Conservation (phyloP, 2,888 invertebrate species). For the Ormia ochracea region DNA sequence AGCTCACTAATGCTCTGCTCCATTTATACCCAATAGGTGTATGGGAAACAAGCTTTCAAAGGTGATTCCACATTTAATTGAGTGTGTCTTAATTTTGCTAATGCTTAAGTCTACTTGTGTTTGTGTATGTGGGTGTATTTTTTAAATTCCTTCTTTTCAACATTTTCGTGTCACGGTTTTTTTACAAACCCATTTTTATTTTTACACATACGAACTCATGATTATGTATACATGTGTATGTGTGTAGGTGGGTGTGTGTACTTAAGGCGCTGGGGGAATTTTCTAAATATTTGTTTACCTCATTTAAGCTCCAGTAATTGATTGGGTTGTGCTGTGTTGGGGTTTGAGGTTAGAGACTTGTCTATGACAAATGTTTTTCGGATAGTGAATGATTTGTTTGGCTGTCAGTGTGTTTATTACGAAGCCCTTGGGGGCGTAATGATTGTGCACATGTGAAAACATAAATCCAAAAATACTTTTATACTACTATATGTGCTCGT, state of each 20-base stretch:
- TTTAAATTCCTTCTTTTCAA: neutral
- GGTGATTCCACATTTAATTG: constrained; percentile 58
- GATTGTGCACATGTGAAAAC: constrained; percentile 3
- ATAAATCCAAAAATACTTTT: neutral
- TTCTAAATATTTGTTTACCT: constrained; percentile 42
- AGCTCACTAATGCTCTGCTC: neutral
- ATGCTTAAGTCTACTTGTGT: neutral
- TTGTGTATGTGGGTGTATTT: neutral
- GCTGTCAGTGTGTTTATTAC: neutral
- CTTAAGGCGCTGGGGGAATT: constrained; percentile 50
- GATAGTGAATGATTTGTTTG: neutral
- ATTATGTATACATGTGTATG: no score
- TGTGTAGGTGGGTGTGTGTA: neutral
- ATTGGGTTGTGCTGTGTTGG: neutral
- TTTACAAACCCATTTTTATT: neutral
- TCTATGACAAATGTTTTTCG: constrained; percentile 28
- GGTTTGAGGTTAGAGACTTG: neutral
- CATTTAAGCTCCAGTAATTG: constrained; percentile 11
- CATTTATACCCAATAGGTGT: constrained; percentile 23
- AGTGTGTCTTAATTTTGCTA: constrained; percentile 51
- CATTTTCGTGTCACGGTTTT: neutral
- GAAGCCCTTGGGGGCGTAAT: constrained; percentile 43
- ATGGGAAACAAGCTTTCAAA: constrained; percentile 49
- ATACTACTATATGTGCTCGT: neutral
- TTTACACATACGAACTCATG: no score